Base-by-base conservation (phyloP, 2,797 vertebrate genomes). In the Lagocephalus sceleratus region DNA sequence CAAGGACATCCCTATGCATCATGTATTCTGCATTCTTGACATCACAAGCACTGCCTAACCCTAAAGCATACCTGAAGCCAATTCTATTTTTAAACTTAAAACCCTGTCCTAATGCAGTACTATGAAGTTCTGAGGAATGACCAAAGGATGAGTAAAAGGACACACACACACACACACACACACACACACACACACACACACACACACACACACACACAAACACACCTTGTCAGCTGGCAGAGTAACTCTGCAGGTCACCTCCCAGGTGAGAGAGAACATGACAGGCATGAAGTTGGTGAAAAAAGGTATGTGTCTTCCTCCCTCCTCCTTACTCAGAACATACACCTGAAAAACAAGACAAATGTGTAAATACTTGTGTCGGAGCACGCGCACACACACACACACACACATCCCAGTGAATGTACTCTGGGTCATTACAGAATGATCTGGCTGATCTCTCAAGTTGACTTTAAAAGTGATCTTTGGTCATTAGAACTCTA, bases 231-330 rank as follows among this genome's bases (percentile, higher is more conserved):
- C 85, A 0, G 19, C 11, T 0, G 92, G 92, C 46, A 96, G 81
- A 43, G 75, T 57, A 47, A 94, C 32, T 10, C 86, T 85, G 57
- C 91, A 93, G 68, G 91, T 86, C 92, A 96, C 95, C 76, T 96
- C 93, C 94, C 95, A 97, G 7, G 95, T 97, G 38, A 94, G 75
- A 25, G 94, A 97, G 79, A 94, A 97, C 94, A 97, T 95, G 74
- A 96, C 87, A 0, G 95, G 94, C 85, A 92, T 92, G 84, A 92
- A 97, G 79, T 93, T 94, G 40, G 83, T 79, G 22, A 94, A 83
- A 20, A 97, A 95, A 0, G 95, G 93, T 63, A 93, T 94, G 82
- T 94, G 92, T 60, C 95, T 82, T 9, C 95, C 95, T 10, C 95
- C 95, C 25, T 97, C 95, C 57, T 94, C 92, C 54, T 94, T 94